These are phyloP conservation scores for Otolemur garnettii DNA, from an alignment of 2,113 vertebrate genomes.

Conservation along the genomic window DNA sequence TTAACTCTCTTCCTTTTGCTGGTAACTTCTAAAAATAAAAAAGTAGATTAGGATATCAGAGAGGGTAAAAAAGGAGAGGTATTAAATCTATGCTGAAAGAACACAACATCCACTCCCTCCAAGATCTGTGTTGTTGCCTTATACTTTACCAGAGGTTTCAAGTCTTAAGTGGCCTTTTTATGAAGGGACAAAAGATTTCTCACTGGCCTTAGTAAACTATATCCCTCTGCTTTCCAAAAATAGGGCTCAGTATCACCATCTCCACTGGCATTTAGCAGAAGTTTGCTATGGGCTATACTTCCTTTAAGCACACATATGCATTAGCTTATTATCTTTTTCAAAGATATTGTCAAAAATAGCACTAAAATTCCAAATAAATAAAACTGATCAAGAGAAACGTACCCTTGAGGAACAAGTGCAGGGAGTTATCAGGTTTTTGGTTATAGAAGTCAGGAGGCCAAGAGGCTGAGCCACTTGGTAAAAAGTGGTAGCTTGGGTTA, in stretches of 20 bases:
- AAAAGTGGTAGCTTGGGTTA: background rate
- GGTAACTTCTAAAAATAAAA: background rate
- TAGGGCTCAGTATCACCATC: background rate
- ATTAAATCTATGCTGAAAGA: background rate
- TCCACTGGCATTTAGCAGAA: background rate
- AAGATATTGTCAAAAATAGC: background rate
- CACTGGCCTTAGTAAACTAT: background rate
- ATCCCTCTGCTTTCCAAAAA: background rate
- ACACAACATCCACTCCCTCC: background rate
- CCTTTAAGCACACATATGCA: background rate
- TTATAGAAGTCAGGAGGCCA: background rate
- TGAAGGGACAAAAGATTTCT: background rate
- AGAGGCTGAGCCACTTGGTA: background rate
- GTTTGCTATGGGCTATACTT: background rate
- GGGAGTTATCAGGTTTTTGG: background rate
- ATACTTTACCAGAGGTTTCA: background rate
- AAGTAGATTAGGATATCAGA: background rate
- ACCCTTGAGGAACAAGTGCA: background rate
- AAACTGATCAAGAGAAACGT: background rate
- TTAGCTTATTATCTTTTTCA: background rate
- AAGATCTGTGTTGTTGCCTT: background rate
- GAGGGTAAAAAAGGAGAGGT: background rate
- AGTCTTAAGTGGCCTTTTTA: background rate
- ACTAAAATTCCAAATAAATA: slow-evolving; percentile 1
- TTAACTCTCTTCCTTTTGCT: background rate